phyloP scores from a whole-genome alignment of 2,797 vertebrate genomes.

The Brachymystax lenok region DNA sequence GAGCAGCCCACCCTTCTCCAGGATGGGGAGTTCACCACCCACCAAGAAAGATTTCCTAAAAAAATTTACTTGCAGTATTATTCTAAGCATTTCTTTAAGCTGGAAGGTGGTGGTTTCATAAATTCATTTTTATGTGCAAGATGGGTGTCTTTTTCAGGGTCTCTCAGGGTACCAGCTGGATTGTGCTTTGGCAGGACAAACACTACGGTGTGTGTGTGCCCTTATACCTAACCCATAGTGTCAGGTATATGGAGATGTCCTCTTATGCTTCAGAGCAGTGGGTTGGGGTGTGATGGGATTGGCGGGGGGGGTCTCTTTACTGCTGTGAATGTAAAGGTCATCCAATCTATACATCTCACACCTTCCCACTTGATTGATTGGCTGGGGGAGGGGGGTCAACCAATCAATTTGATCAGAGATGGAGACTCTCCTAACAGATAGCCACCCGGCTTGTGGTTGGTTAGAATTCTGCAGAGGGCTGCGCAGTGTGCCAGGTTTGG shows the following conservation, averaged over 20 bases:
- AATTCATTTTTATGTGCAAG: conserved; percentile 71
- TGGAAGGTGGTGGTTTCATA: conserved; percentile 70
- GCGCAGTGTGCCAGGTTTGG: conserved; percentile 55
- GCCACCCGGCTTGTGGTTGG: conserved; percentile 49
- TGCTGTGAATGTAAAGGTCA: conserved; percentile 67
- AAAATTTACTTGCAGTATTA: conserved; percentile 61
- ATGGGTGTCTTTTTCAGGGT: conserved; percentile 70
- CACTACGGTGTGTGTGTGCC: conserved; percentile 17
- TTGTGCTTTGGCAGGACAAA: conserved; percentile 55
- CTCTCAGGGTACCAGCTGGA: conserved; percentile 70
- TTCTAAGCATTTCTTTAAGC: conserved; percentile 60
- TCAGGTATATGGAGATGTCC: conserved; percentile 58
- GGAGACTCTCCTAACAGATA: conserved; percentile 60
- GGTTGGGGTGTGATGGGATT: conserved; percentile 13
- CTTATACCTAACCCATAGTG: conserved; percentile 49
- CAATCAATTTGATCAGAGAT: conserved; percentile 72
- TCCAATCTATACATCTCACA: conserved; percentile 72
- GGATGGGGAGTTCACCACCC: conserved; percentile 63
- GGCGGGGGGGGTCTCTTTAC: conserved; percentile 31
- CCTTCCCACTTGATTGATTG: conserved; percentile 66
- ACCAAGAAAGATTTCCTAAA: conserved; percentile 68
- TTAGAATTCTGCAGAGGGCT: conserved; percentile 33
- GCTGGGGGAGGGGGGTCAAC: conserved; percentile 48
- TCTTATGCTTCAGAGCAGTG: conserved; percentile 62
- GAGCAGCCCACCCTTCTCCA: conserved; percentile 44